phyloP scores from a whole-genome alignment of 2,888 invertebrate genomes.

The Drosophila prolongata region DNA sequence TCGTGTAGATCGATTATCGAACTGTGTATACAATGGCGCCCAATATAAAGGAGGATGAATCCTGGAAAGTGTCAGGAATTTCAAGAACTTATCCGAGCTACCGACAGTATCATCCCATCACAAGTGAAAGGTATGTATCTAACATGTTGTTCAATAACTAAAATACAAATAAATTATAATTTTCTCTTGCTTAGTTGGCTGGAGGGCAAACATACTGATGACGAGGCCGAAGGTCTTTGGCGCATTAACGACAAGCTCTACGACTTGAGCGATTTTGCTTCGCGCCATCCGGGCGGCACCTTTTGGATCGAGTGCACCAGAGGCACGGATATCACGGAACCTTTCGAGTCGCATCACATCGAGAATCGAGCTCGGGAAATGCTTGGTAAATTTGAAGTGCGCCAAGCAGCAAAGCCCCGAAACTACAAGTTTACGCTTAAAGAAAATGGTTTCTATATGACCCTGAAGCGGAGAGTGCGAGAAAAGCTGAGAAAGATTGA shows the following conservation, averaged over 20 bases:
- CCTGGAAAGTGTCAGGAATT: conserved; percentile 78
- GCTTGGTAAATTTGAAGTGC: conserved; percentile 88
- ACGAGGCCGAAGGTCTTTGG: conserved; percentile 91
- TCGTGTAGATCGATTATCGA: not conserved
- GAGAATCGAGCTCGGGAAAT: conserved; percentile 86
- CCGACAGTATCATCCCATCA: conserved; percentile 62
- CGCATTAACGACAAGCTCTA: conserved; percentile 91
- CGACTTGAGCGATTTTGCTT: conserved; percentile 91
- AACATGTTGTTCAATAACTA: not conserved
- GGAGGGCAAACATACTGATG: conserved; percentile 87
- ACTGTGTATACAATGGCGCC: conserved; percentile 54
- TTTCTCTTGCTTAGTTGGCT: conserved; percentile 85
- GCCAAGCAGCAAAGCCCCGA: conserved; percentile 86
- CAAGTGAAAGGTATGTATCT: conserved; percentile 64
- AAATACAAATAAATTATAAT: conserved; percentile 5
- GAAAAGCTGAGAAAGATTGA: conserved; percentile 86
- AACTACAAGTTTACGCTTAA: conserved; percentile 90
- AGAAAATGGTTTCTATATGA: conserved; percentile 90
- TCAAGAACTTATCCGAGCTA: conserved; percentile 81
- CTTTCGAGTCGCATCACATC: conserved; percentile 90
- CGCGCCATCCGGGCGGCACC: conserved; percentile 93
- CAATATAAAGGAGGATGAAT: conserved; percentile 43
- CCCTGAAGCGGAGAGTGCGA: conserved; percentile 87
- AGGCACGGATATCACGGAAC: conserved; percentile 92
- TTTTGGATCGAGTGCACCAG: conserved; percentile 90